Evolutionary conservation across 2,113 vertebrate genomes (phyloP), one percentile per base, ranked within the genome.

Genomic region (Calidris pugnax): DNA sequence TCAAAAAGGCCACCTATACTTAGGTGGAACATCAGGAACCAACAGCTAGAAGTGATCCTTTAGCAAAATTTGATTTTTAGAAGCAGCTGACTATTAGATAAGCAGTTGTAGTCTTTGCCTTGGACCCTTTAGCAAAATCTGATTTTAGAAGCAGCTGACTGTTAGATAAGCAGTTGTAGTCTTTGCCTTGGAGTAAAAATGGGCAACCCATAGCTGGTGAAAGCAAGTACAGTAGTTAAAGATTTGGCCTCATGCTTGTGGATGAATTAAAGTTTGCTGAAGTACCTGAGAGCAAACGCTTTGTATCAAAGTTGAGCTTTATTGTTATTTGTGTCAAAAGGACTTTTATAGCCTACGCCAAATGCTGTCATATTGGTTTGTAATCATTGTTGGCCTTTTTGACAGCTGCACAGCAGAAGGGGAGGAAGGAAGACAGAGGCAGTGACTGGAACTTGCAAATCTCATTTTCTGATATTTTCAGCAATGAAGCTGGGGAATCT

Each of bases 351-450:
- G 83, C 83, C 80, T 84, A 14, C 1, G 24, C 62, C 48, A 95
- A 90, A 85, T 84, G 79, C 90, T 90, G 85, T 94, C 85, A 84
- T 90, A 33, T 2, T 89, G 63, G 47, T 41, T 93, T 93, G 77
- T 64, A 66, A 84, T 89, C 50, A 71, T 28, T 64, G 64, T 41
- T 94, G 69, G 76, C 89, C 94, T 87, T 94, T 93, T 83, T 94
- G 95, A 93, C 92, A 96, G 90, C 79, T 80, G 71, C 51, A 88
- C 88, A 90, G 30, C 35, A 81, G 63, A 80, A 90, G 48, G 37
- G 39, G n/a, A 62, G 48, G 66, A 90, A 72, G 39, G 30, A 47
- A 51, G 43, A 85, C 6, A 87, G 24, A 85, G 57, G 45, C 37
- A 68, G 74, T 4, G 1, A 66, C 43, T 82, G n/a, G 45, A 87